Evolutionary conservation across 2,797 vertebrate species (phyloP), one percentile per base, ranked within the genome.

Genomic region (Enteromius mattozi): DNA sequence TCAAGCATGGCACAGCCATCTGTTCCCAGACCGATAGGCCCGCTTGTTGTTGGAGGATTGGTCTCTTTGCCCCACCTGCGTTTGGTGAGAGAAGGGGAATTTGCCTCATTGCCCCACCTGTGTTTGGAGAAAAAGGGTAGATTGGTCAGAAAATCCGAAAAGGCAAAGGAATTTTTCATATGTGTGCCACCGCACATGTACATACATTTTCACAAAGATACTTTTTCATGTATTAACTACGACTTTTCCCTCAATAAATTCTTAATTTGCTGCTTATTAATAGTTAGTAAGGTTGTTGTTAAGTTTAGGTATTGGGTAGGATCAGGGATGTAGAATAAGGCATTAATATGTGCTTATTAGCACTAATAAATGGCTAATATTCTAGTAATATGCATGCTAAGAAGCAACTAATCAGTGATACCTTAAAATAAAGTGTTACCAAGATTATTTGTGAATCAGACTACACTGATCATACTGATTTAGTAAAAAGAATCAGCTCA

Each of bases 1-100:
- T 47, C 54, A 78, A 40, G 83, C 83, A 88, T 59, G 45, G 68
- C 59, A 14, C 70, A 30, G 45, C 24, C 9, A 49, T n/a, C 30
- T 51, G 45, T 87, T 86, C 84, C 66, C 76, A 83, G 86, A 65
- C 68, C 70, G 35, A 45, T 51, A 74, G 42, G 63, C n/a, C 19
- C 0, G 5, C n/a, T 27, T 77, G 49, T 42, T 75, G 75, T 42
- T 83, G 74, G 21, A 16, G 79, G 63, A 77, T 35, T 79, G 72
- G 59, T 65, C 37, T 61, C 45, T 51, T 47, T 63, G 30, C 56
- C 16, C 69, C 81, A 79, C 71, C 83, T 85, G 83, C 30, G 35
- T 78, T 80, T 24, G 17, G 33, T 24, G 42, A 68, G 33, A 61
- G 82, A 45, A 35, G 10, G 74, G 19, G 65, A 33, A 74, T 76